A percentile compares a stretch with the other conserved stretches of the same genome.
Evolutionary conservation across 2,888 invertebrate species (phyloP).

Genomic region (Ochropacha duplaris): DNA sequence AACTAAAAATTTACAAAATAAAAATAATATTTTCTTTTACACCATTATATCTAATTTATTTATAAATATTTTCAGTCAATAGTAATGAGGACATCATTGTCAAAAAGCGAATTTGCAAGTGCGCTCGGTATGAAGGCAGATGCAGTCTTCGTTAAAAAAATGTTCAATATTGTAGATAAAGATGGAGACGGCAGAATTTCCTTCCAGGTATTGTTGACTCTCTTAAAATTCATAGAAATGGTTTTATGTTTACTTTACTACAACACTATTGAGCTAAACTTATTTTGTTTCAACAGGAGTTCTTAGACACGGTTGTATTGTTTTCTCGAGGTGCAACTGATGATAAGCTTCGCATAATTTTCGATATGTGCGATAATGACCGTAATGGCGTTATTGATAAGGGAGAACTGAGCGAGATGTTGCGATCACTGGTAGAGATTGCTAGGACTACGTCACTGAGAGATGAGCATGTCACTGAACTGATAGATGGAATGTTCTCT

Average conservation of each 20-base stretch:
- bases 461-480: conserved; percentile 94
- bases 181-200: conserved; percentile 96
- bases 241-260: no score
- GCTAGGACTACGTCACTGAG: conserved; percentile 95
- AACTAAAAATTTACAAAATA: no score
- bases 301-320: conserved; percentile 95
- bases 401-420: conserved; percentile 95
- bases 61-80: conserved; percentile 82
- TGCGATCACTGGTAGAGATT: conserved; percentile 95
- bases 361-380: conserved; percentile 98
- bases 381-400: conserved; percentile 97
- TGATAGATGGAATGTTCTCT: conserved; percentile 97
- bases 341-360: conserved; percentile 96
- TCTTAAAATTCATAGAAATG: not conserved
- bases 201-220: conserved; percentile 86
- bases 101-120: conserved; percentile 96
- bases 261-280: not conserved
- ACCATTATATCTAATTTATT: conserved; percentile 3
- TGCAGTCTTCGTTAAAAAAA: conserved; percentile 97
- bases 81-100: conserved; percentile 95
- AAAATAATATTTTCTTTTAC: no score
- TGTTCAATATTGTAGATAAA: conserved; percentile 98
- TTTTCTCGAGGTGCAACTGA: conserved; percentile 97
- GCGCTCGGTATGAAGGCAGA: conserved; percentile 97
- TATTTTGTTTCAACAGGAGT: conserved; percentile 86